Base-by-base conservation (phyloP, 2,888 invertebrate genomes). In the Aphidoletes aphidimyza region DNA sequence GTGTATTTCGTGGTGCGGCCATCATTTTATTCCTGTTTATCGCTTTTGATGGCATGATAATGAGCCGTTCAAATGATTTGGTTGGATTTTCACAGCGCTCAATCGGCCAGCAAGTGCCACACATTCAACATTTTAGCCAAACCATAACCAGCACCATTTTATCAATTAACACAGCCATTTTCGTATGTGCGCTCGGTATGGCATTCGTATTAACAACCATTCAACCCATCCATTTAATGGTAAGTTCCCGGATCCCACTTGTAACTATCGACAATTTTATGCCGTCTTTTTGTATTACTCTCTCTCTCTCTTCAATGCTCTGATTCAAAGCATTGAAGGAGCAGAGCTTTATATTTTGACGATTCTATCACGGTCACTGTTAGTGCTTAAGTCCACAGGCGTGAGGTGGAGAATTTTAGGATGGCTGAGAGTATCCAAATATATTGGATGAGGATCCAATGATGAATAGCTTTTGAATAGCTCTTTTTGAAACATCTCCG, bases 21-120 rank as follows among this genome's bases (percentile, higher is more conserved):
- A 81, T 81, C 37, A 81, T 81, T 81, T 81, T 81, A n/a, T 81
- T 81, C 81, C 11, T 37, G 37, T 81, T 81, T 37, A 81, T 81
- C 37, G 81, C 81, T n/a, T 81, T 81, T 37, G 81, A 81, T 81
- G 9, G n/a, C 0, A 81, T 81, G 81, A 19, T 37, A 6, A n/a
- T 81, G 39, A 81, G 37, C 39, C 81, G 37, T 37, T 81, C 22
- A n/a, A n/a, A 22, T 0, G 8, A 81, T 19, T 37, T 11, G 1
- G 1, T 37, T 37, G 37, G 81, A 2, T 37, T 19, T 37, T 30
- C 69, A 37, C 19, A 37, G n/a, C 81, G n/a, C 19, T 3, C 9
- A 1, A 37, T n/a, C 37, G 17, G 37, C 22, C 19, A 81, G 36
- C 0, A 37, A 81, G 11, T n/a, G n/a, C 2, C 6, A 34, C 5